These are phyloP conservation scores for Indicator maculatus DNA, from an alignment of 2,113 vertebrate species.

Conservation along the genomic window DNA sequence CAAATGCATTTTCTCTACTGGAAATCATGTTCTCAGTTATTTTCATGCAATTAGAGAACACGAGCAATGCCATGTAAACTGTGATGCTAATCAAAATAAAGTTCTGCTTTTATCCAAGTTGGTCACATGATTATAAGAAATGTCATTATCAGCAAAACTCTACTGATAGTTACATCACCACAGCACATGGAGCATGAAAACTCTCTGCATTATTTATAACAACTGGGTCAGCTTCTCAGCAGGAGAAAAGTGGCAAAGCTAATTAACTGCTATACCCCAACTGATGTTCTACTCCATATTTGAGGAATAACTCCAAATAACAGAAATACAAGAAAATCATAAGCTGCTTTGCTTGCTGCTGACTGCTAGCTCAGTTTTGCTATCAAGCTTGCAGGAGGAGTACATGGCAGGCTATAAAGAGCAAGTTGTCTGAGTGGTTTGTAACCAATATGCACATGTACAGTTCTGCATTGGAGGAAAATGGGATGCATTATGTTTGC, in stretches of 20 bases:
- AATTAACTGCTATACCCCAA: slow-evolving; percentile 34
- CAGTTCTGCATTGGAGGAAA: background rate
- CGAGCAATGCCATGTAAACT: background rate
- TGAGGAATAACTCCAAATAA: slow-evolving; percentile 17
- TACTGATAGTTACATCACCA: background rate
- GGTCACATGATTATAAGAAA: background rate
- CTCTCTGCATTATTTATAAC: slow-evolving; percentile 52
- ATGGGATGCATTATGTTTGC: background rate
- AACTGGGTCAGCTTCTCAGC: slow-evolving; percentile 18
- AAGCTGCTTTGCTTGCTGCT: background rate
- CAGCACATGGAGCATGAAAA: background rate
- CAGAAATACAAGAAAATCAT: background rate
- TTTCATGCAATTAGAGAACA: slow-evolving; percentile 21
- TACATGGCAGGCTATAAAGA: background rate
- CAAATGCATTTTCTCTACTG: background rate
- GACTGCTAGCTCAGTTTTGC: background rate
- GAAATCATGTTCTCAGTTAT: background rate
- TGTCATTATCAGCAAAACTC: slow-evolving; percentile 13
- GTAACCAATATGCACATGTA: background rate
- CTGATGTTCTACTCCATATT: background rate
- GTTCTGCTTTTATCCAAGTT: background rate
- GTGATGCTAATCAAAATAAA: slow-evolving; percentile 10
- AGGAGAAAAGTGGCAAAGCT: background rate
- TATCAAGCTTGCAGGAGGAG: background rate
- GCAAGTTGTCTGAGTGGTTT: background rate